Base-by-base conservation (phyloP, 1,140 invertebrate species). In the Aphidius ervi region DNA sequence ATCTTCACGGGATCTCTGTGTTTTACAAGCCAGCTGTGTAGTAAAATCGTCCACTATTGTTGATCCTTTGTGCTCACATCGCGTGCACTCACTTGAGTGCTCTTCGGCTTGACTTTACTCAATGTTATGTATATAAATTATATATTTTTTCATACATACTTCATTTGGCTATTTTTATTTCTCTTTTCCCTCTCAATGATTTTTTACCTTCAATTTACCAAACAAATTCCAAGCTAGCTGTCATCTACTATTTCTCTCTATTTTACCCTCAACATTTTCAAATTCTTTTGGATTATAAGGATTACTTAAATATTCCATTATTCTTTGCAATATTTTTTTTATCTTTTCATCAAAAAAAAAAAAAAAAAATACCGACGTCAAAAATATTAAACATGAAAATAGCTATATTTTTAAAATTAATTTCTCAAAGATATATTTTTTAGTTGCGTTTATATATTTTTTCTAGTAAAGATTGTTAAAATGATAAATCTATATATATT, bases 1-100 rank as follows among this genome's bases (percentile, higher is more conserved):
- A 77, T 77, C 75, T 77, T 78, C 71, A 70, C 77, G 64, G 73
- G 71, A 79, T 79, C 74, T 77, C 69, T 69, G 63, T 79, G 74
- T 78, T 79, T 78, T 77, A 79, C 73, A 76, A 74, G 73, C 67
- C 76, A 77, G 74, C 74, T 76, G 74, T 72, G 68, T 70, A 31
- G 23, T 31, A 31, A 31, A 31, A 74, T 74, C 70, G 70, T 71
- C 68, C 64, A 48, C 53, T 62, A 76, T 78, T 76, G 74, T 74
- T 71, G 74, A 63, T 70, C 67, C 66, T 77, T 76, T 77, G 70
- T 74, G 63, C 47, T 59, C 58, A 52, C 61, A 63, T 68, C 52
- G 66, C 45, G 62, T 62, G 58, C 64, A 65, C 40, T 60, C 62
- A 58, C 65, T 67, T 65, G 67, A 68, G 64, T 66, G 62, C 63